These are phyloP conservation scores for Pectinophora gossypiella DNA, from an alignment of 1,140 invertebrate species.

Conservation along the genomic window DNA sequence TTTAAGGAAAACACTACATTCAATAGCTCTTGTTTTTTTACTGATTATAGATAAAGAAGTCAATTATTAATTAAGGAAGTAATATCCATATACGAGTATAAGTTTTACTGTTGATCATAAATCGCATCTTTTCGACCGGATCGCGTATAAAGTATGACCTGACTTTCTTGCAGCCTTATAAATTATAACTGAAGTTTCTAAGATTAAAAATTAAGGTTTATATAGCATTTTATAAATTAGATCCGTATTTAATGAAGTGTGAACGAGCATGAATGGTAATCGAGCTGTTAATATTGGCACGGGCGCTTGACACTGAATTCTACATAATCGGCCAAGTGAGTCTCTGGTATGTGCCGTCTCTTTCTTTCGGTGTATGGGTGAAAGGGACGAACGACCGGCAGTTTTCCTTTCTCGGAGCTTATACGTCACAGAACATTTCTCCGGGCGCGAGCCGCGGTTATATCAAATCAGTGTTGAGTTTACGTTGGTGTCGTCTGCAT, in stretches of 20 bases:
- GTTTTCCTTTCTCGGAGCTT: constrained; percentile 62
- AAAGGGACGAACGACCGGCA: constrained; percentile 38
- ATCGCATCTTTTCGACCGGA: too few relatives aligned
- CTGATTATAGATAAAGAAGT: too few relatives aligned
- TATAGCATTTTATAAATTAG: too few relatives aligned
- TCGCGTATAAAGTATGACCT: too few relatives aligned
- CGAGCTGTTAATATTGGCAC: not conserved
- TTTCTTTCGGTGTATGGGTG: constrained; percentile 25
- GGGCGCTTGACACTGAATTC: constrained; percentile 52
- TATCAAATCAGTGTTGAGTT: constrained; percentile 55
- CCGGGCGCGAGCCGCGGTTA: constrained; percentile 37
- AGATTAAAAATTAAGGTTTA: too few relatives aligned
- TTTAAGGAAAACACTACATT: too few relatives aligned
- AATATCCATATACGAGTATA: too few relatives aligned
- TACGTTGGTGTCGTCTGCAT: constrained; percentile 46
- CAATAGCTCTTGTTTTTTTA: too few relatives aligned
- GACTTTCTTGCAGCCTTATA: too few relatives aligned
- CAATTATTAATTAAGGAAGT: too few relatives aligned
- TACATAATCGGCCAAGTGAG: constrained; percentile 57
- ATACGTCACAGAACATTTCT: constrained; percentile 64
- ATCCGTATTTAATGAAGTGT: not conserved
- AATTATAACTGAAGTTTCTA: too few relatives aligned
- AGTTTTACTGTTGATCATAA: too few relatives aligned
- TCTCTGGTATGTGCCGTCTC: constrained; percentile 39
- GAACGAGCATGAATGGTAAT: not conserved